Percentiles rank a stretch among this genome's conserved stretches.
These are phyloP conservation scores for Salvelinus fontinalis DNA, from an alignment of 2,113 vertebrate genomes.

Conservation along the genomic window DNA sequence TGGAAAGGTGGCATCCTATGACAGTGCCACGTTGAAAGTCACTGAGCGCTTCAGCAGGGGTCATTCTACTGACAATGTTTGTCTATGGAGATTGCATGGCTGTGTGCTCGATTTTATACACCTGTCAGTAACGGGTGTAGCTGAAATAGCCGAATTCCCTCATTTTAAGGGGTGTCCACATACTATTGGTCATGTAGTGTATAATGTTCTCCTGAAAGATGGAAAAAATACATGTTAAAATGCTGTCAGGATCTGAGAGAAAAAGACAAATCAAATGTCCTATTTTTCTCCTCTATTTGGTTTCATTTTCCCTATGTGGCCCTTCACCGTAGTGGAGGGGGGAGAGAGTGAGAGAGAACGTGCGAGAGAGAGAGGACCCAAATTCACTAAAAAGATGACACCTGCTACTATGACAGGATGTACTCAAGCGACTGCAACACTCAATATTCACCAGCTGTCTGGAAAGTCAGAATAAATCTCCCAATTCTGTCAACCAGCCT, in stretches of 20 bases:
- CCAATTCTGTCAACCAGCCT: not conserved
- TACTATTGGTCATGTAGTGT: no score
- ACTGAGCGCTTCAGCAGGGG: no score
- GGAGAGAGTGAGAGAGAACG: not conserved
- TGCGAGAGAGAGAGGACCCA: slow-evolving; percentile 25
- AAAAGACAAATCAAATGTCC: slow-evolving; percentile 53
- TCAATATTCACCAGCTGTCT: slow-evolving; percentile 21
- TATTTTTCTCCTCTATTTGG: slow-evolving; percentile 84
- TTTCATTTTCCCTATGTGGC: slow-evolving; percentile 80
- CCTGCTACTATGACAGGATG: slow-evolving; percentile 33
- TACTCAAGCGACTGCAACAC: slow-evolving; percentile 24
- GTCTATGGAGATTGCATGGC: no score
- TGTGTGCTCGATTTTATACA: no score
- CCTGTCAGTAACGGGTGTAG: no score
- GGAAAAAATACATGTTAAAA: slow-evolving; percentile 49
- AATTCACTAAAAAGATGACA: slow-evolving; percentile 27
- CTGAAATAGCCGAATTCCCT: no score
- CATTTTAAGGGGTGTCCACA: no score
- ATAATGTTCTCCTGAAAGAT: slow-evolving; percentile 1
- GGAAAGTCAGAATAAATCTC: not conserved
- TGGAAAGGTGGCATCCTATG: no score
- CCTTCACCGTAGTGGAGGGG: slow-evolving; percentile 76
- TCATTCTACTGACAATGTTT: no score
- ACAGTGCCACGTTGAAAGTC: no score
- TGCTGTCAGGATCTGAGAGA: slow-evolving; percentile 45